Conservation (phyloP, 1,140 invertebrate genomes). For the Tribolium castaneum region DNA sequence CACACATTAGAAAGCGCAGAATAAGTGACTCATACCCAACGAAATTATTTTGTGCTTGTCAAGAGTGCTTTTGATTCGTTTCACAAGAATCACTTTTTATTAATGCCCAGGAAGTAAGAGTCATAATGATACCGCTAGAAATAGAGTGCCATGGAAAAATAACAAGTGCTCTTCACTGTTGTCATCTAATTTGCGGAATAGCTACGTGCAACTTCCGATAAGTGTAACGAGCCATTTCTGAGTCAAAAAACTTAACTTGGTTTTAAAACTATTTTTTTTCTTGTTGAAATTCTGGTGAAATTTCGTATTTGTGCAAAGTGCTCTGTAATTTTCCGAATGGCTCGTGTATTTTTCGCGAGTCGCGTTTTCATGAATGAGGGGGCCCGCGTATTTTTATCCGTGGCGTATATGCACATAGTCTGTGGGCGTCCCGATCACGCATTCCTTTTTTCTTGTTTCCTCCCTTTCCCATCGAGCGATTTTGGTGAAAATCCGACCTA, state of each 20-base stretch:
- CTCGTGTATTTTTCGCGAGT: not conserved
- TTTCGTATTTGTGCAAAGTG: too few species aligned
- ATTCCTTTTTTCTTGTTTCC: not conserved
- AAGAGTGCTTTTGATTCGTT: not conserved
- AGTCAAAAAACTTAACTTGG: not conserved
- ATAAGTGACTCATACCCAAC: not conserved
- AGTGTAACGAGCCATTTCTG: not conserved
- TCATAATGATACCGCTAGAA: not conserved
- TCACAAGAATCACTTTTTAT: not conserved
- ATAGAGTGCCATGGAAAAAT: not conserved
- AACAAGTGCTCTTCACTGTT: not conserved
- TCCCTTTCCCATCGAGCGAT: not conserved
- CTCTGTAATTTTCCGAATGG: conserved; percentile 2
- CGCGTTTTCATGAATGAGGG: conserved; percentile 24
- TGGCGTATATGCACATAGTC: not conserved
- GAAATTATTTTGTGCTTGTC: not conserved
- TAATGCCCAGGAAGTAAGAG: not conserved
- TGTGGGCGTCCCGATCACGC: not conserved
- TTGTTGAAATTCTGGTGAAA: too few species aligned
- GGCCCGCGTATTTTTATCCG: conserved; percentile 7
- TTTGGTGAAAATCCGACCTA: conserved; percentile 6
- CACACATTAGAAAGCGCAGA: too few species aligned
- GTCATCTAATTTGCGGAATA: not conserved
- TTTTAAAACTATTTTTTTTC: too few species aligned
- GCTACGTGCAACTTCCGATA: not conserved